Evolutionary conservation across 2,113 vertebrate species (phyloP), one percentile per base, ranked within the genome.

Genomic region (Barbus barbus): DNA sequence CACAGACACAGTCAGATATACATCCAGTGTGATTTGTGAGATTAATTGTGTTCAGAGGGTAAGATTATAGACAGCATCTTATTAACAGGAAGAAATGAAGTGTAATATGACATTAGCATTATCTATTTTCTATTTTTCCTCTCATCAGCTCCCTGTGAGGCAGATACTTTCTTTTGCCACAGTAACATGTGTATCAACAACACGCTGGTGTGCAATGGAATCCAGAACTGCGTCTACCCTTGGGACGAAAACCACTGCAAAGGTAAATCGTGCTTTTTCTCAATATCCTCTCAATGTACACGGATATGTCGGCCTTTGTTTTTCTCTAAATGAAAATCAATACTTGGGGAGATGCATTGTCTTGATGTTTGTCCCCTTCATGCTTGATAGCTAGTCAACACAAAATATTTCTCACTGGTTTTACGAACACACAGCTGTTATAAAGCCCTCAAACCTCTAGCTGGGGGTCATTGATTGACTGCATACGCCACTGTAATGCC

Each of bases 141-240:
- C 65, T 89, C 92, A 89, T 67, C 88, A 99, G 98, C 98, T 92
- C 98, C 98, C 44, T 99, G 98, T 89, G 98, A 98, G 90, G 95
- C 96, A 80, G 96, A 97, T 83, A 92, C 96, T 20, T 99, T 99
- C 95, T 99, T 99, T 94, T 99, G 98, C 90, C 98, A 99, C 92
- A 99, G 98, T 90, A 99, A 99, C 93, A 99, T 99, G 98, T 99
- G 98, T 90, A 99, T 99, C 90, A 99, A 99, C 93, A 97, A 96
- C 89, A 97, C 97, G 0, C 91, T 99, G 90, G 98, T 99, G 90
- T 99, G 98, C 93, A 99, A 99, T 2, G 98, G 98, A 83, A 94
- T 98, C 81, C 98, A 99, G 94, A 99, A 99, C 90, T 99, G 98
- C 86, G 98, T 99, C 60, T 99, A 99, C 88, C 98, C 98, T 77